Evolutionary conservation across 2,113 vertebrate genomes (phyloP).

Genomic region (Chunga burmeisteri): DNA sequence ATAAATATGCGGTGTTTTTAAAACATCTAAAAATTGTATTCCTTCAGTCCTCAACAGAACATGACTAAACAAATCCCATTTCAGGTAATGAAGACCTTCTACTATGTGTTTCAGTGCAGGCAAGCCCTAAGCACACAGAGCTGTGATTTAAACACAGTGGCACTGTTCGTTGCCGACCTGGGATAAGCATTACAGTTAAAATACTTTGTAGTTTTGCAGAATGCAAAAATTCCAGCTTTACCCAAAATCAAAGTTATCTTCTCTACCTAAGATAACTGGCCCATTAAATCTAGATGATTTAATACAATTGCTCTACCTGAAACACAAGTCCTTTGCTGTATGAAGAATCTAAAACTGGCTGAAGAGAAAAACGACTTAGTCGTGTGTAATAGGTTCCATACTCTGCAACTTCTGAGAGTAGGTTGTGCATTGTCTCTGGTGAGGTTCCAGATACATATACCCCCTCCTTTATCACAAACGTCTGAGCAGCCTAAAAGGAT

Average conservation of each 20-base stretch:
- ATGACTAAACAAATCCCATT: background rate
- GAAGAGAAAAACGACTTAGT: slow-evolving; percentile 89
- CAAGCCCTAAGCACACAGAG: background rate
- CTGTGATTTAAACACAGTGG: background rate
- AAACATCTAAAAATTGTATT: background rate
- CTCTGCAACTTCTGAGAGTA: slow-evolving; percentile 87
- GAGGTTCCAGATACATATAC: slow-evolving; percentile 91
- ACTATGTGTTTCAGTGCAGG: background rate
- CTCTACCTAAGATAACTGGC: background rate
- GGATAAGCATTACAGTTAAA: background rate
- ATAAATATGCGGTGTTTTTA: background rate
- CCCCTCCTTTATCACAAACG: slow-evolving; percentile 86
- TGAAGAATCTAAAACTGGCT: slow-evolving; percentile 75
- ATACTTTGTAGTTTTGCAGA: background rate
- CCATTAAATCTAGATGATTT: background rate
- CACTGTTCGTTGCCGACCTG: background rate
- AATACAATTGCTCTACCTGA: slow-evolving; percentile 78
- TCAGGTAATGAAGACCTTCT: background rate
- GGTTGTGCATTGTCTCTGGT: slow-evolving; percentile 86
- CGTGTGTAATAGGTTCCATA: slow-evolving; percentile 90
- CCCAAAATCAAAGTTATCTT: background rate
- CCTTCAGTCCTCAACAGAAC: background rate
- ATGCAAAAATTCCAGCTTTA: background rate
- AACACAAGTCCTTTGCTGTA: slow-evolving; percentile 92
- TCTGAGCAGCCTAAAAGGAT: slow-evolving; percentile 75